Conservation (phyloP, 2,113 vertebrate genomes). For the Picathartes gymnocephalus region DNA sequence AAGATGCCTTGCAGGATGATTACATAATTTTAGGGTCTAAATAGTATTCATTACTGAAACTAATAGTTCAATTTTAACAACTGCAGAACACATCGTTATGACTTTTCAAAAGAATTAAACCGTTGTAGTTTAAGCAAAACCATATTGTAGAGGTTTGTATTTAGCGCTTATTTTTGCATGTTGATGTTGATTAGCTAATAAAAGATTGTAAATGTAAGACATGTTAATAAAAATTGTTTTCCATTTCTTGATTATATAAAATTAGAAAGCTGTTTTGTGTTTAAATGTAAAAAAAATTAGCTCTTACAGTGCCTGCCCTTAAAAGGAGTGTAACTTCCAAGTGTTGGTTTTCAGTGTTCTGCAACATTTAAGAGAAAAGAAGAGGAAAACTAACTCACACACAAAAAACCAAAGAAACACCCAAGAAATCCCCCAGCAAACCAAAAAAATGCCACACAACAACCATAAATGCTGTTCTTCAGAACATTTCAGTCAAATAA, state of each 20-base stretch:
- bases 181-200: constrained; percentile 89
- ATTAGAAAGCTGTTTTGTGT: constrained; percentile 1
- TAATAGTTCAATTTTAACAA: constrained; percentile 65
- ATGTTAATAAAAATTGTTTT: constrained; percentile 74
- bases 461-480: background rate
- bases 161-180: constrained; percentile 88
- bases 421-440: background rate
- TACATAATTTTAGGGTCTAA: constrained; percentile 63
- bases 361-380: background rate
- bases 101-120: constrained; percentile 55
- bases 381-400: background rate
- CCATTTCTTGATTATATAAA: constrained; percentile 67
- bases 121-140: constrained; percentile 70
- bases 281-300: background rate
- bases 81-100: constrained; percentile 57
- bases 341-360: background rate
- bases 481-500: background rate
- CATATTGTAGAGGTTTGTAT: constrained; percentile 81
- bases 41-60: constrained; percentile 65
- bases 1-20: constrained; percentile 73
- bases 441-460: background rate
- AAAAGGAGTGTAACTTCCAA: background rate
- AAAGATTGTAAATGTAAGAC: constrained; percentile 86
- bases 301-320: background rate
- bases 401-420: background rate